phyloP scores from a whole-genome alignment of 2,888 invertebrate genomes.

The Aleiodes testaceus region DNA sequence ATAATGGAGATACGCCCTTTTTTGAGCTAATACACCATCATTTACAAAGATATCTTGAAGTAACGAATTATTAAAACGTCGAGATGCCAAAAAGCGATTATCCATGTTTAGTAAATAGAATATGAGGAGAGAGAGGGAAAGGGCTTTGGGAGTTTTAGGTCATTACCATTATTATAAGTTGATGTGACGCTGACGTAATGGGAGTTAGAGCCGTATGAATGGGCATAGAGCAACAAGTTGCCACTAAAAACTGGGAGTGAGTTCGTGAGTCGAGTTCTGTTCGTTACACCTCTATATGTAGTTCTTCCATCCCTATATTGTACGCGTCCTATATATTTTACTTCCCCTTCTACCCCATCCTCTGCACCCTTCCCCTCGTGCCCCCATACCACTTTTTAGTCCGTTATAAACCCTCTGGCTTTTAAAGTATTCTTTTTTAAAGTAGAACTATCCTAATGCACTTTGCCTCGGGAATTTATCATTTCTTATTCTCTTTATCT shows the following conservation, averaged over 20 bases:
- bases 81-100: constrained; percentile 1
- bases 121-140: constrained; percentile 40
- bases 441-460: constrained; percentile 71
- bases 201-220: constrained; percentile 73
- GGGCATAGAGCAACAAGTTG: constrained; percentile 74
- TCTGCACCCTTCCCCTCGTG: constrained; percentile 25
- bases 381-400: constrained; percentile 47
- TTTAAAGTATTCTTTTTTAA: constrained; percentile 73
- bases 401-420: constrained; percentile 73
- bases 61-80: neutral
- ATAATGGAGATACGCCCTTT: no score
- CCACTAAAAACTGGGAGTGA: constrained; percentile 74
- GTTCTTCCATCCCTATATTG: constrained; percentile 72
- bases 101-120: constrained; percentile 6
- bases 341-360: constrained; percentile 23
- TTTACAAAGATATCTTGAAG: constrained; percentile 47
- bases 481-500: neutral
- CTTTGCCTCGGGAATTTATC: neutral
- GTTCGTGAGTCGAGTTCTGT: constrained; percentile 73
- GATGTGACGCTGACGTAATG: constrained; percentile 74
- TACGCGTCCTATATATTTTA: constrained; percentile 66
- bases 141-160: constrained; percentile 49
- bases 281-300: constrained; percentile 74
- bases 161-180: constrained; percentile 73
- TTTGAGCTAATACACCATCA: neutral